Percentiles rank a stretch among this genome's conserved stretches.
These are phyloP conservation scores for Melipona bicolor DNA, from an alignment of 2,888 invertebrate genomes.

Conservation along the genomic window DNA sequence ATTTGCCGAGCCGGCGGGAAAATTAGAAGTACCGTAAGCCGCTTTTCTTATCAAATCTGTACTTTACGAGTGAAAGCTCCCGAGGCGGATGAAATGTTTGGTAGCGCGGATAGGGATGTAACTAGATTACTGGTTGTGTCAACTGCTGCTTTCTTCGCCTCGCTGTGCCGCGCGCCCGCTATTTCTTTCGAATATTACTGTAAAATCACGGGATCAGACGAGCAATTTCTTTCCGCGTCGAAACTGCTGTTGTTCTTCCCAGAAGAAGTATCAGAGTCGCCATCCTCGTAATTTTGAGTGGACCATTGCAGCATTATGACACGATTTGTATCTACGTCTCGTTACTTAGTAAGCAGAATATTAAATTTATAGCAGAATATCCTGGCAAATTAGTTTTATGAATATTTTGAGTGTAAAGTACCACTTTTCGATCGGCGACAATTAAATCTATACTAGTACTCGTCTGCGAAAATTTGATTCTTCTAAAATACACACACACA, in stretches of 20 bases:
- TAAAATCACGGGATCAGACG: slow-evolving; percentile 27
- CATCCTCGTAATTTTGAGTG: neutral
- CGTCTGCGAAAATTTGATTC: neutral
- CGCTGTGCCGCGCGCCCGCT: neutral
- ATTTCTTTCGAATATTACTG: slow-evolving; percentile 8
- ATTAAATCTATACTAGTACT: neutral
- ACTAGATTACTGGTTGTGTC: slow-evolving; percentile 46
- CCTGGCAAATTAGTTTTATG: neutral
- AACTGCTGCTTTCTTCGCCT: slow-evolving; percentile 34
- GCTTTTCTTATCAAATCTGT: slow-evolving; percentile 81
- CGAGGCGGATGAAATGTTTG: slow-evolving; percentile 64
- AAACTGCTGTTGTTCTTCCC: neutral
- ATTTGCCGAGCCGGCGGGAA: slow-evolving; percentile 82
- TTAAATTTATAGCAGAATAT: neutral
- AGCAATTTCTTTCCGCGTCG: slow-evolving; percentile 15
- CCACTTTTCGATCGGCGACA: neutral
- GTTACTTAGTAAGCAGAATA: neutral
- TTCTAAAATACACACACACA: slow-evolving; percentile 14
- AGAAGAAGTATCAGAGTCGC: neutral
- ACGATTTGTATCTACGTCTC: neutral
- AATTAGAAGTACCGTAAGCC: slow-evolving; percentile 83
- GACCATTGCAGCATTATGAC: neutral
- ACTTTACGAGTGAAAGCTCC: slow-evolving; percentile 67
- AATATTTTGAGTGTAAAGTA: neutral
- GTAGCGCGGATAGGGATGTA: slow-evolving; percentile 47